Conservation (phyloP, 2,113 vertebrate genomes). For the Ibidorhyncha struthersii region DNA sequence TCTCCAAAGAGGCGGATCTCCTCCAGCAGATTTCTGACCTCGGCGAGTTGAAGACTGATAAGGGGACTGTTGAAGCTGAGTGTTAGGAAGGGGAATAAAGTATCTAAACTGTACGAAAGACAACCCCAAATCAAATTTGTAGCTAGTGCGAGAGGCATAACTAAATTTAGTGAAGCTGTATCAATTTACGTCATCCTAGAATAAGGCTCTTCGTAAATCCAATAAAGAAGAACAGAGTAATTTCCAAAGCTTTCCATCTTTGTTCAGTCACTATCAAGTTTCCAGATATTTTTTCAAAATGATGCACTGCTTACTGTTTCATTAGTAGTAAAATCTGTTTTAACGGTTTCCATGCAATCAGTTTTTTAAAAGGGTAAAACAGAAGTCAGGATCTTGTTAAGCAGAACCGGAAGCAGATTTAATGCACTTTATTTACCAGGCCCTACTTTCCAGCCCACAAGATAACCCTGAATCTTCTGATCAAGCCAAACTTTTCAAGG, state of each 20-base stretch:
- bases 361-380: background rate
- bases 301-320: background rate
- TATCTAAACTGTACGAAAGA: background rate
- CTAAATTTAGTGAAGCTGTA: background rate
- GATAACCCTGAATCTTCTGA: background rate
- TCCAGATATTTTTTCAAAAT: background rate
- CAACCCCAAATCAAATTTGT: background rate
- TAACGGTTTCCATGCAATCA: background rate
- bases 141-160: background rate
- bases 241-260: background rate
- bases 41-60: rapidly evolving
- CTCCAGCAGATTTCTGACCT: background rate
- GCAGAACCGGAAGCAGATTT: background rate
- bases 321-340: background rate
- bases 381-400: background rate
- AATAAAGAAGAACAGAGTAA: background rate
- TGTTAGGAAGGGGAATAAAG: background rate
- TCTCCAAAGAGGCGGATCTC: background rate
- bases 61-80: background rate
- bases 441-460: background rate
- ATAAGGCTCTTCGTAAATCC: background rate
- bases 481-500: background rate
- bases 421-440: background rate
- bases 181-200: background rate
- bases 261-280: background rate